These are phyloP conservation scores for Chaetodon auriga DNA, from an alignment of 2,113 vertebrate species.

Conservation along the genomic window DNA sequence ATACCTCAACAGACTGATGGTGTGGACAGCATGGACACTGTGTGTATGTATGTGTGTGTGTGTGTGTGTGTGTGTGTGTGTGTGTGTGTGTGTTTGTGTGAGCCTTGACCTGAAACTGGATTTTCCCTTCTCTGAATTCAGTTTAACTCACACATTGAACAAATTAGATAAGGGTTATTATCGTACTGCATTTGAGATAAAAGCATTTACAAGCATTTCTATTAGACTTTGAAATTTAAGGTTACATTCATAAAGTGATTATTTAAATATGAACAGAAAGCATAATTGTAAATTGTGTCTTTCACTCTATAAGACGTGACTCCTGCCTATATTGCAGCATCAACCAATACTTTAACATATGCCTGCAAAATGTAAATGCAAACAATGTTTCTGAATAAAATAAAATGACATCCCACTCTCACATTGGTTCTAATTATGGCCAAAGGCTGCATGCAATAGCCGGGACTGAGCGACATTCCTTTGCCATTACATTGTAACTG, in stretches of 20 bases:
- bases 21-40: constrained; percentile 55
- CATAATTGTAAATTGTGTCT: background rate
- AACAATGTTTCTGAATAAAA: constrained; percentile 32
- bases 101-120: constrained; percentile 32
- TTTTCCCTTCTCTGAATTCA: constrained; percentile 43
- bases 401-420: constrained; percentile 39
- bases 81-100: background rate
- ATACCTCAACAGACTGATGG: constrained; percentile 56
- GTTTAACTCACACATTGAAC: constrained; percentile 1
- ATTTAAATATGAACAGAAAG: background rate
- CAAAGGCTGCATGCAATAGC: constrained; percentile 56
- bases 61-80: background rate
- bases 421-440: constrained; percentile 67
- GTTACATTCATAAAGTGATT: background rate
- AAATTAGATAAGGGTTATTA: constrained; percentile 17
- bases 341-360: background rate
- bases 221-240: background rate
- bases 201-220: background rate
- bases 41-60: constrained; percentile 37
- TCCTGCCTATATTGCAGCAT: background rate
- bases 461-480: constrained; percentile 73
- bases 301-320: background rate
- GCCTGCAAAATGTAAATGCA: background rate
- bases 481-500: constrained; percentile 79
- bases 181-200: background rate